Conservation (phyloP, 2,888 invertebrate species). For the Callosobruchus maculatus region DNA sequence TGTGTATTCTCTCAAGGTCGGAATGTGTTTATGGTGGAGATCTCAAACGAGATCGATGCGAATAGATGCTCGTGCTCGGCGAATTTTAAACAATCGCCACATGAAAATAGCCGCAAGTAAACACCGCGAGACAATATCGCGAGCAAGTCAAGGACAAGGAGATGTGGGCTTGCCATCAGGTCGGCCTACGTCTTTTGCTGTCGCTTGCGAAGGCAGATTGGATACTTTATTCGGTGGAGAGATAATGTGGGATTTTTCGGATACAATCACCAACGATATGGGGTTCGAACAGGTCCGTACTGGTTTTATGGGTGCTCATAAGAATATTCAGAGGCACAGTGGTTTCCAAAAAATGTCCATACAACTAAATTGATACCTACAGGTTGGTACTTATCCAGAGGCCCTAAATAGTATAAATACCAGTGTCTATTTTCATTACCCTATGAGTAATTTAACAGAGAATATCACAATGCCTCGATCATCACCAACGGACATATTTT, state of each 20-base stretch:
- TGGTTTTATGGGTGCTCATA: too few relatives aligned
- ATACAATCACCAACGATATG: background rate
- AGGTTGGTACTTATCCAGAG: too few relatives aligned
- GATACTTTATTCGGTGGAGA: background rate
- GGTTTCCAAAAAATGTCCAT: too few relatives aligned
- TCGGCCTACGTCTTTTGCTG: background rate
- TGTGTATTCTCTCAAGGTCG: background rate
- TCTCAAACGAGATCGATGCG: background rate
- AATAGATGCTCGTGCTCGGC: background rate
- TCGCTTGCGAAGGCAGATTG: background rate
- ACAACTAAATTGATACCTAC: too few relatives aligned
- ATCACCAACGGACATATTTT: too few relatives aligned
- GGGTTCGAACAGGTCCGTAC: too few relatives aligned
- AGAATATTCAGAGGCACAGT: too few relatives aligned
- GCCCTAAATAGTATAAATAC: too few relatives aligned
- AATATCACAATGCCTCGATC: too few relatives aligned
- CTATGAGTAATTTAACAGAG: too few relatives aligned
- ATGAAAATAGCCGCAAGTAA: background rate
- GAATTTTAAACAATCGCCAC: background rate
- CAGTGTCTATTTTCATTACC: too few relatives aligned
- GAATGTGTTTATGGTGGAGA: background rate
- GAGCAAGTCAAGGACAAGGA: background rate
- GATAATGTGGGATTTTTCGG: background rate
- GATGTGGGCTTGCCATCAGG: background rate
- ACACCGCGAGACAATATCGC: background rate